Evolutionary conservation across 2,888 invertebrate species (phyloP).

Genomic region (Rhopalosiphum nymphaeae): DNA sequence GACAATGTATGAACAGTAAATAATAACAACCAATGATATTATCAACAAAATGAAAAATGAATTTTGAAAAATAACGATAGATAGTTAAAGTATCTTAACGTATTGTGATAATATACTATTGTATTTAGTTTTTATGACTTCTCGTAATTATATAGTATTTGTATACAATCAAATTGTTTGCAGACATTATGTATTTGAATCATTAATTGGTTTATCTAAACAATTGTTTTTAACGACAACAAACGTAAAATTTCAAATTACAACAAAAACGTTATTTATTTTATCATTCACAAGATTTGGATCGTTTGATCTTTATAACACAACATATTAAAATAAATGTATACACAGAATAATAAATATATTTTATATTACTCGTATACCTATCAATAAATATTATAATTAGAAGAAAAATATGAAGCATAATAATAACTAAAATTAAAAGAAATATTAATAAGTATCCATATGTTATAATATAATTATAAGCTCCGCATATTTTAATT

Average conservation of each 20-base stretch:
- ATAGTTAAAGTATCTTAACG: not conserved
- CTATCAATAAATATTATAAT: not conserved
- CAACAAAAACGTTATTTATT: not conserved
- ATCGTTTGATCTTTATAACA: not conserved
- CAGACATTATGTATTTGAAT: not conserved
- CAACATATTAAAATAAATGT: not conserved
- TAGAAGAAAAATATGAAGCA: not conserved
- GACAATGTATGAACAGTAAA: slow-evolving; percentile 1
- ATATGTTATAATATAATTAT: not conserved
- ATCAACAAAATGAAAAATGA: not conserved
- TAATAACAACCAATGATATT: not conserved
- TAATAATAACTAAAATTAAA: not conserved
- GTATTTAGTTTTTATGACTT: not conserved
- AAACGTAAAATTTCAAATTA: not conserved
- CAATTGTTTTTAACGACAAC: not conserved
- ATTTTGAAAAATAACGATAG: not conserved
- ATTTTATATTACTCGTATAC: not conserved
- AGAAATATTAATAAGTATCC: not conserved
- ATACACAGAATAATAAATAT: not conserved
- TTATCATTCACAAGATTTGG: not conserved
- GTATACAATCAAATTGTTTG: not conserved
- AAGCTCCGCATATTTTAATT: not conserved
- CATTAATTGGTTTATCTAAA: not conserved
- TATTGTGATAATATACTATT: not conserved
- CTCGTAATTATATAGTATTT: not conserved